Evolutionary conservation across 2,113 vertebrate species (phyloP), one percentile per base, ranked within the genome.

Genomic region (Amphiprion percula): DNA sequence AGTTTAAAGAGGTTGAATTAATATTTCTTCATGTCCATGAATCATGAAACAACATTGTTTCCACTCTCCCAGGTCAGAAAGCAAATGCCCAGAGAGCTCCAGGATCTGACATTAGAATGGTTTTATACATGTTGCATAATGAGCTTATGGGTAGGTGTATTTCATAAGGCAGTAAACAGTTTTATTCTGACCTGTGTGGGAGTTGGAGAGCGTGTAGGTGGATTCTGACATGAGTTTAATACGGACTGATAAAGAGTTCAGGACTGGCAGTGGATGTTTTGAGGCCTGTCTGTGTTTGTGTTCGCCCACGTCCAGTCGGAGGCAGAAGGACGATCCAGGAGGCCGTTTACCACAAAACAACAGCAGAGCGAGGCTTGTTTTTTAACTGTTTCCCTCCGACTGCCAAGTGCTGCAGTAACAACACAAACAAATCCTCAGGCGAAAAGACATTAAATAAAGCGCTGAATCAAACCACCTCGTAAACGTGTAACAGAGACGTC

Each of bases 231-330:
- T 5, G 16, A 67, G 61, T 46, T 53, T 83, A 81, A 80, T 49
- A 60, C 47, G 24, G 10, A 74, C 77, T 82, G 85, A 77, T 74
- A 80, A 71, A 82, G 71, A 71, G 23, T 37, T 9, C 7, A 37
- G 55, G 80, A 82, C 84, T 54, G 17, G 49, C 49, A 73, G 64
- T 50, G 70, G 59, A 87, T 81, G 65, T 90, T 88, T 75, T 80
- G 65, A 87, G 84, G 72, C 52, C 77, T 70, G 73, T 83, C 66
- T 83, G 79, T 81, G 70, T 87, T 87, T 90, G 85, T 85, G 55
- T 82, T 86, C 56, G 14, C 84, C 76, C 68, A 83, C 55, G 14
- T 73, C 4, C 49, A 80, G 47, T 53, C 1, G 33, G 77, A 59
- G 30, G 59, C 82, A 49, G 59, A 58, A 72, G 64, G 69, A 84